Conservation (phyloP, 2,888 invertebrate species). For the Apantesis nais region DNA sequence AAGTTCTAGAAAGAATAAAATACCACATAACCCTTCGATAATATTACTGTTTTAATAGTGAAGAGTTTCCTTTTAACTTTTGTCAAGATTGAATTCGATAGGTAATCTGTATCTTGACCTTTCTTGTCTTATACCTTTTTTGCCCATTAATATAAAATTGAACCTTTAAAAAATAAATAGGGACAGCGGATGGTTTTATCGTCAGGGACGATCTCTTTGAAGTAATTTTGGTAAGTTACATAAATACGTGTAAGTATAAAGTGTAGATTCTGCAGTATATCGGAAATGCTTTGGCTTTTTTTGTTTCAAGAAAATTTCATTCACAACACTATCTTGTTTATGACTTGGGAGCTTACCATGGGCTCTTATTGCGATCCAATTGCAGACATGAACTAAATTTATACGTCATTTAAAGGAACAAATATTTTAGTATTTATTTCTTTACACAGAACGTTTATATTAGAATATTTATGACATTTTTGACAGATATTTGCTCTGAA, state of each 20-base stretch:
- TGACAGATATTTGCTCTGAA: too few relatives aligned
- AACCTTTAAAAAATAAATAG: background rate
- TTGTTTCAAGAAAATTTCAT: background rate
- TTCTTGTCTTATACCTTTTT: background rate
- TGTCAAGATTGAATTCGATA: background rate
- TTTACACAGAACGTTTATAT: too few relatives aligned
- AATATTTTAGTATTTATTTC: too few relatives aligned
- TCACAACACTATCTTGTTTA: background rate
- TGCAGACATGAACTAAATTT: too few relatives aligned
- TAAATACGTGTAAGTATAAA: background rate
- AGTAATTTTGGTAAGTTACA: background rate
- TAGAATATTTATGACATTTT: too few relatives aligned
- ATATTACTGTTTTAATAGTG: background rate
- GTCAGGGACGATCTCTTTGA: background rate
- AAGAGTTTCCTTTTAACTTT: background rate
- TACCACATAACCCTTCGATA: background rate
- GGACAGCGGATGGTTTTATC: background rate
- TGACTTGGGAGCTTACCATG: background rate
- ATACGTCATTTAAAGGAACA: too few relatives aligned
- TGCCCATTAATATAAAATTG: background rate
- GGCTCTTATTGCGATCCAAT: too few relatives aligned
- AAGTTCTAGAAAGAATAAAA: background rate
- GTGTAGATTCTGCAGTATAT: background rate
- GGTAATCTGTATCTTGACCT: background rate
- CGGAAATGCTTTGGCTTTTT: background rate